Percentiles rank a stretch among this genome's conserved stretches.
These are phyloP conservation scores for Myanophis thanlyinensis DNA, from an alignment of 2,113 vertebrate genomes.

Conservation along the genomic window DNA sequence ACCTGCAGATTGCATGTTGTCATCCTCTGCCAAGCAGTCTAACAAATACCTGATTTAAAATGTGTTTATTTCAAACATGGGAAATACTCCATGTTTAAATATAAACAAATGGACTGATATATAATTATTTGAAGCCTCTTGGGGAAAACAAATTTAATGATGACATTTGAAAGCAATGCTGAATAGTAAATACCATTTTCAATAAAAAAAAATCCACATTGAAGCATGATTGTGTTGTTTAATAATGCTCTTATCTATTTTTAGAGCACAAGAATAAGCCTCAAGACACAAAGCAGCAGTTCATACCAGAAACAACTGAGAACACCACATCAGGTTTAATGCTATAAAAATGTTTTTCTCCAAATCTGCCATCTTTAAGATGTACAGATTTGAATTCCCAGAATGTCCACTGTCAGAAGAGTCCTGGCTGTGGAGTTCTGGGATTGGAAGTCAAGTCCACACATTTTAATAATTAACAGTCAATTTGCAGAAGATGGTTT, in stretches of 20 bases:
- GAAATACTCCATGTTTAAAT: not conserved
- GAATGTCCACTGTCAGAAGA: not conserved
- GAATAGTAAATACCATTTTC: not conserved
- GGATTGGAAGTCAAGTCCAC: not conserved
- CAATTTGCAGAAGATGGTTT: not conserved
- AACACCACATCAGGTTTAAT: not conserved
- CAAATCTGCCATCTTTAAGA: not conserved
- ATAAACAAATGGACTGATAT: slow-evolving; percentile 4
- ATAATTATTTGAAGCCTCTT: not conserved
- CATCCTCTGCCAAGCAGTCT: not conserved
- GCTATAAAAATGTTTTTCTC: not conserved
- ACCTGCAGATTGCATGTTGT: not conserved
- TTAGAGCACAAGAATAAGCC: not conserved
- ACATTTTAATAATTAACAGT: not conserved
- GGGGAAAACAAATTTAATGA: not conserved
- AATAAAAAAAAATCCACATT: not conserved
- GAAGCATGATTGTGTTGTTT: not conserved
- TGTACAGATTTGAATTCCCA: not conserved
- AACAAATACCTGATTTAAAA: slow-evolving; percentile 3
- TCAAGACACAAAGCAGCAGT: not conserved
- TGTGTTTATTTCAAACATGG: not conserved
- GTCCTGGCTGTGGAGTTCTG: not conserved
- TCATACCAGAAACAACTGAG: not conserved
- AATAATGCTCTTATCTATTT: not conserved
- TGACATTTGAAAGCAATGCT: not conserved